Percentiles rank a stretch among this genome's conserved stretches.
phyloP scores from a whole-genome alignment of 2,888 invertebrate genomes.

The Hartigia nigra region DNA sequence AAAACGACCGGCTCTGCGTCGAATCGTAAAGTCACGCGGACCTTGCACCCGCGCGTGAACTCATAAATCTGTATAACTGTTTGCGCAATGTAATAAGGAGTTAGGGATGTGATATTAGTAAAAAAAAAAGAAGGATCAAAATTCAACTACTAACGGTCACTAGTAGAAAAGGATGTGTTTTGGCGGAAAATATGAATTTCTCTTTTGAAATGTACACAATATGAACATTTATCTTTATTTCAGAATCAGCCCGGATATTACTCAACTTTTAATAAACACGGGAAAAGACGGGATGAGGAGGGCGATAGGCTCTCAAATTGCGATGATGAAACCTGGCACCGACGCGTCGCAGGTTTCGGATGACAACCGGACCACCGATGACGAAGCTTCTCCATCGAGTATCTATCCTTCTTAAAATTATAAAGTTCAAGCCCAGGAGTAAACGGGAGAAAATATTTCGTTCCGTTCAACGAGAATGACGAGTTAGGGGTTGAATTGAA shows the following conservation, averaged over 20 bases:
- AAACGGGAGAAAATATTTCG: neutral
- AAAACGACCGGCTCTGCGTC: constrained; percentile 18
- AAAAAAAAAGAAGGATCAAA: neutral
- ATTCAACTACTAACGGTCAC: neutral
- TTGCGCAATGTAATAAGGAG: neutral
- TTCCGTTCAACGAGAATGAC: neutral
- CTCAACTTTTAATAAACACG: constrained; percentile 21
- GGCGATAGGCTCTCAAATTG: constrained; percentile 61
- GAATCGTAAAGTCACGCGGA: neutral
- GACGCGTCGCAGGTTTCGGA: constrained; percentile 58
- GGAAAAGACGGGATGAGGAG: neutral
- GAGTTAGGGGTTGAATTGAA: neutral
- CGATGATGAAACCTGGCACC: constrained; percentile 65
- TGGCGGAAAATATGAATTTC: neutral
- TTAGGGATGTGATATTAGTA: neutral
- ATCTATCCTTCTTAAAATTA: constrained; percentile 23
- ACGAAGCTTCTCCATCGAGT: constrained; percentile 37
- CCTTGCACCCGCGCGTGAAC: neutral
- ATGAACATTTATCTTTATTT: neutral
- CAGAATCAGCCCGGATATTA: constrained; percentile 7
- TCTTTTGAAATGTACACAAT: neutral
- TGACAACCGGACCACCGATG: constrained; percentile 65
- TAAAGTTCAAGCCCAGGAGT: neutral
- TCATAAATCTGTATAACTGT: neutral
- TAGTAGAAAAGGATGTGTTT: neutral